Percentiles rank a stretch among this genome's conserved stretches.
These are phyloP conservation scores for Drosophila lini DNA, from an alignment of 1,140 invertebrate species.

Conservation along the genomic window DNA sequence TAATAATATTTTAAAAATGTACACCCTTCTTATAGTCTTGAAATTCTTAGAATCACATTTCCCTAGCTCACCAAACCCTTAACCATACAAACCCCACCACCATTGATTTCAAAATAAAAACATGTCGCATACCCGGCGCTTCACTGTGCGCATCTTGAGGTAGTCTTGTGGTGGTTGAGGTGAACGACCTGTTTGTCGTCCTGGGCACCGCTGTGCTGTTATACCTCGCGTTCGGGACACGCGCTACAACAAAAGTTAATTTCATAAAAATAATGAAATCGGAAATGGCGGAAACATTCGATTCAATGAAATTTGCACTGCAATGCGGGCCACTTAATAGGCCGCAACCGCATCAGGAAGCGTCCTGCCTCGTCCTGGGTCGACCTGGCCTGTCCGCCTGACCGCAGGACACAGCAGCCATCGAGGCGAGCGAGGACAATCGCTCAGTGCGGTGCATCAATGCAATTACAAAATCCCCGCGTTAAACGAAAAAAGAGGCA, in stretches of 20 bases:
- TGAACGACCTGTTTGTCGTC: conserved; percentile 4
- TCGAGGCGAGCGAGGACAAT: conserved; percentile 90
- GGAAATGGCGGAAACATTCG: conserved; percentile 25
- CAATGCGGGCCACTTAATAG: conserved; percentile 31
- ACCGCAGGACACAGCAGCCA: conserved; percentile 88
- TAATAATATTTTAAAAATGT: too few species aligned
- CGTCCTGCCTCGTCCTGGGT: conserved; percentile 80
- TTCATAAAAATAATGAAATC: conserved; percentile 23
- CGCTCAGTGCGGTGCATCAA: conserved; percentile 90
- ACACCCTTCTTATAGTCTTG: neutral
- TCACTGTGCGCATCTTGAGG: conserved; percentile 51
- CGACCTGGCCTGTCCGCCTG: neutral
- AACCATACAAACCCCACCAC: conserved; percentile 23
- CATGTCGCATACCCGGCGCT: conserved; percentile 56
- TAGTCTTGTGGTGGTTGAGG: conserved; percentile 31
- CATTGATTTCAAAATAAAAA: conserved; percentile 18
- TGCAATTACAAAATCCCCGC: conserved; percentile 92
- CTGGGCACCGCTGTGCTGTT: conserved; percentile 5
- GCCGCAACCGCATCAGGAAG: conserved; percentile 89
- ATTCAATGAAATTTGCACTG: conserved; percentile 42
- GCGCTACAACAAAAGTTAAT: conserved; percentile 26
- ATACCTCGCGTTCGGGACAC: conserved; percentile 3
- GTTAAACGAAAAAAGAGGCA: conserved; percentile 85
- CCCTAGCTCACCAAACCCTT: neutral
- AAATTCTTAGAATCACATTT: neutral